Evolutionary conservation across 1,140 invertebrate species (phyloP).

Genomic region (Tetranychus urticae): DNA sequence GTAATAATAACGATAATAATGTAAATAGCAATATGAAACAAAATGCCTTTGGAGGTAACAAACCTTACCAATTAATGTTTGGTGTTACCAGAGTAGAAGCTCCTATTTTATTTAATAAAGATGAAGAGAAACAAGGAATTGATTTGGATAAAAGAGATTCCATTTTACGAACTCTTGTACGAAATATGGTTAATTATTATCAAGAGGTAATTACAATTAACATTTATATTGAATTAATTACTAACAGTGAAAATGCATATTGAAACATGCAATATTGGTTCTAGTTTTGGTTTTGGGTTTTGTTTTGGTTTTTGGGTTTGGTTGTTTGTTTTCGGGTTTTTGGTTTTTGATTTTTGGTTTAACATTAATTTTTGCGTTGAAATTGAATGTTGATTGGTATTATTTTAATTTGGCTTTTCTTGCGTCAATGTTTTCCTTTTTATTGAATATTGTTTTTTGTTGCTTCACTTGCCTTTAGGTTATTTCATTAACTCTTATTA

Average conservation of each 20-base stretch:
- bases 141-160: conserved; percentile 63
- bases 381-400: too few relatives aligned
- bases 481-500: conserved; percentile 86
- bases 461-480: conserved; percentile 42
- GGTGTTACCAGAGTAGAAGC: conserved; percentile 79
- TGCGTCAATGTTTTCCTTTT: background rate
- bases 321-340: too few relatives aligned
- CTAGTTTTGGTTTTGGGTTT: too few relatives aligned
- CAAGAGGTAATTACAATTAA: conserved; percentile 7
- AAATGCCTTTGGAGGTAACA: conserved; percentile 6
- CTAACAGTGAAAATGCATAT: too few relatives aligned
- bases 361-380: too few relatives aligned
- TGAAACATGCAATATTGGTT: too few relatives aligned
- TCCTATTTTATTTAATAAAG: conserved; percentile 67
- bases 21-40: background rate
- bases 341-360: too few relatives aligned
- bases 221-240: too few relatives aligned
- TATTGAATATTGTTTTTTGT: background rate
- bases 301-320: too few relatives aligned
- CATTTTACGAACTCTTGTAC: conserved; percentile 69
- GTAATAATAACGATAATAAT: background rate
- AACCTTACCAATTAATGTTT: conserved; percentile 68
- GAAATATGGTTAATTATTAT: conserved; percentile 28
- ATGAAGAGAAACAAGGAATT: conserved; percentile 80
- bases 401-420: too few relatives aligned